Conservation (phyloP, 2,797 vertebrate genomes). For the Tarsius wallacei region DNA sequence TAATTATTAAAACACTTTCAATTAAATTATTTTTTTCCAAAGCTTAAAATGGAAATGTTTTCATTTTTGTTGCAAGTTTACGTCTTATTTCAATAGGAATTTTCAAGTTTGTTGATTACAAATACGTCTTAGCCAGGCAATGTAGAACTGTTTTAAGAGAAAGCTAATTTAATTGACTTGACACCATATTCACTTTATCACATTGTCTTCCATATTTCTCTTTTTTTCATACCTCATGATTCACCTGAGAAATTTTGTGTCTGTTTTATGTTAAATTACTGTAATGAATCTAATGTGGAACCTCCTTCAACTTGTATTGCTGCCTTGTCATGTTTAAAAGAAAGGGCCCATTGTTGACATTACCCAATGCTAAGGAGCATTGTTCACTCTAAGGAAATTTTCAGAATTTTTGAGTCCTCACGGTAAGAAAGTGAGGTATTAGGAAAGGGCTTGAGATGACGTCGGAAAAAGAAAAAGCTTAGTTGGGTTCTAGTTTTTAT, state of each 20-base stretch:
- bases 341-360: not conserved
- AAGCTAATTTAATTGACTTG: not conserved
- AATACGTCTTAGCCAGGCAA: conserved; percentile 50
- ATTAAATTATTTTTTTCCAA: conserved; percentile 83
- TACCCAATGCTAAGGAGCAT: not conserved
- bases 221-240: not conserved
- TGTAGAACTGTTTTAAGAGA: not conserved
- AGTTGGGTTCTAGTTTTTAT: not conserved
- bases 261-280: not conserved
- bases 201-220: not conserved
- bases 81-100: conserved; percentile 57
- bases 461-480: not conserved
- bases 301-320: not conserved
- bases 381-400: not conserved
- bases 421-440: not conserved
- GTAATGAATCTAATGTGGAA: not conserved
- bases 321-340: not conserved
- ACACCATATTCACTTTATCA: not conserved
- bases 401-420: not conserved
- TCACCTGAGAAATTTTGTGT: not conserved
- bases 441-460: not conserved
- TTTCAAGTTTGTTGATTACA: conserved; percentile 61
- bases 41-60: conserved; percentile 71
- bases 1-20: conserved; percentile 82
- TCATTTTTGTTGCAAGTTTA: conserved; percentile 72